Conservation (phyloP, 2,888 invertebrate species). For the Acrobasis repandana region DNA sequence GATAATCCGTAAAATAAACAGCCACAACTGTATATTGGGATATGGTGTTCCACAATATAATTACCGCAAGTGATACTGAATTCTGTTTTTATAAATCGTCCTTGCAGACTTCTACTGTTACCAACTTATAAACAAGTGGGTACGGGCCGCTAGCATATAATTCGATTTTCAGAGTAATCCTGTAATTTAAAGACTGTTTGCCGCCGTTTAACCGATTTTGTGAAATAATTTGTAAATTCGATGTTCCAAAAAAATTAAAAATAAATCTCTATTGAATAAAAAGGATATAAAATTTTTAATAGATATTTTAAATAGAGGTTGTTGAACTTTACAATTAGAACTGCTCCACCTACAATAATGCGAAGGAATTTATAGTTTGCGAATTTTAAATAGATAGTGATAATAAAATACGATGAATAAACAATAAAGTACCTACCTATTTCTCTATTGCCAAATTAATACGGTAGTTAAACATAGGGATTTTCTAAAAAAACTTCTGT, state of each 20-base stretch:
- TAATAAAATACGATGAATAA: slow-evolving; percentile 57
- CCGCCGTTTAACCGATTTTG: not conserved
- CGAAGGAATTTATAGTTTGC: slow-evolving; percentile 75
- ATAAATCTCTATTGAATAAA: slow-evolving; percentile 25
- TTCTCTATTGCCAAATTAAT: slow-evolving; percentile 76
- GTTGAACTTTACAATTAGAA: slow-evolving; percentile 44
- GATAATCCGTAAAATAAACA: too few relatives aligned
- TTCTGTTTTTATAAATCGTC: too few relatives aligned
- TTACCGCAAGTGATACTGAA: too few relatives aligned
- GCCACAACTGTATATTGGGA: too few relatives aligned
- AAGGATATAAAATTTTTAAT: slow-evolving; percentile 32
- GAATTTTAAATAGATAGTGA: slow-evolving; percentile 59
- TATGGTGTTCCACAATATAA: too few relatives aligned
- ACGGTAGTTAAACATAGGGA: slow-evolving; percentile 65
- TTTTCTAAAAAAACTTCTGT: slow-evolving; percentile 72
- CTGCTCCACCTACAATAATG: slow-evolving; percentile 59
- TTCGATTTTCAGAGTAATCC: slow-evolving; percentile 2
- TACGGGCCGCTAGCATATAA: not conserved
- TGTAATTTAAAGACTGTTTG: slow-evolving; percentile 10
- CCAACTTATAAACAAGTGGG: not conserved
- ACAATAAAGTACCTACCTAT: slow-evolving; percentile 58
- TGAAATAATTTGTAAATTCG: slow-evolving; percentile 17
- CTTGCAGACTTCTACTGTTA: not conserved
- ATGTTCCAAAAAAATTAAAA: slow-evolving; percentile 22
- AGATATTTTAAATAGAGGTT: slow-evolving; percentile 38